Base-by-base conservation (phyloP, 2,113 vertebrate genomes). In the Puntigrus tetrazona region DNA sequence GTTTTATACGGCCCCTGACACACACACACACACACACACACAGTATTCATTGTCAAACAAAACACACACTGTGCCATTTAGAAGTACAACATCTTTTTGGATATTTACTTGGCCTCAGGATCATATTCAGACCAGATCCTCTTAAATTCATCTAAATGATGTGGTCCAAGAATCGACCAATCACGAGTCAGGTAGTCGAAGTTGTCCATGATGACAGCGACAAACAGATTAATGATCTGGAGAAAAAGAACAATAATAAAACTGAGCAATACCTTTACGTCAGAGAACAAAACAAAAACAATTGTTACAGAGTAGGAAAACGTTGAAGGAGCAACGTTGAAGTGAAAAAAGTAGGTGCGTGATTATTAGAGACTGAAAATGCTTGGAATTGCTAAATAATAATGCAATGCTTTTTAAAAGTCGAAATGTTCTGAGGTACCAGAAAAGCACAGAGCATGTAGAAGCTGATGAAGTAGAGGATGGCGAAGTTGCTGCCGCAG, bases 151-250 rank as follows among this genome's bases (percentile, higher is more conserved):
- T 99, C 98, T 92, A 99, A 92, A 84, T 99, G 98, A 92, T 99
- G 98, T 0, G 98, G 98, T n/a, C 98, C 98, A 69, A 99, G 93
- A 91, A 99, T 99, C 82, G 98, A 99, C 98, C 98, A 99, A 90
- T 99, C 98, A 41, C 98, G 96, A 2, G 98, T 99, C 91, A 99
- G 93, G 91, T 99, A 99, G 93, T 99, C 98, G 92, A 99, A 99
- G 89, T 99, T 99, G 90, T 99, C 98, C 98, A 99, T 99, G 92
- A 99, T 99, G 91, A 99, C 98, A 59, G 98, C 98, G 72, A 99
- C 98, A 92, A 99, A 99, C 41, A 99, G 93, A 91, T 99, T 99
- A 89, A 99, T 99, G 92, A 99, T 99, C 98, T 99, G 83, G 29
- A 90, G 89, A 22, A 63, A 75, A 41, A 27, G 43, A 27, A 57